Evolutionary conservation across 2,113 vertebrate species (phyloP).

Genomic region (Clinocottus analis): DNA sequence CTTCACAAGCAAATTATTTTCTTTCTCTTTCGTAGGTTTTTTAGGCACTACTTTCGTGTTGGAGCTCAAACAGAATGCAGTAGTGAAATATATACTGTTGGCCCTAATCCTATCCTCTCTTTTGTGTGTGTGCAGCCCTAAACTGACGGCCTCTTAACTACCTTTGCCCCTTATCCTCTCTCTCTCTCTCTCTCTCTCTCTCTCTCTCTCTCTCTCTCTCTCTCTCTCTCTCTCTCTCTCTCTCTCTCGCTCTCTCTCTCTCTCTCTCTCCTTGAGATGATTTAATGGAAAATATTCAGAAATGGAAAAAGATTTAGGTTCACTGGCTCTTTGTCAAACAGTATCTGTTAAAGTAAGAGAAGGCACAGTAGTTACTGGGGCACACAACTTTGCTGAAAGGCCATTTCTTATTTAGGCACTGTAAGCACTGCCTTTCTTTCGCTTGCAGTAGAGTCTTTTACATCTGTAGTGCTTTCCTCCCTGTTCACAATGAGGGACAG

Average conservation of each 20-base stretch:
- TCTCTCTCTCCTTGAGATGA: conserved; percentile 42
- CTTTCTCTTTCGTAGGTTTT: conserved; percentile 2
- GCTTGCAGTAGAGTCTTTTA: conserved; percentile 14
- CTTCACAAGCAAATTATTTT: conserved; percentile 55
- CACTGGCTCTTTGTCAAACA: conserved; percentile 55
- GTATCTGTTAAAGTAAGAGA: conserved; percentile 54
- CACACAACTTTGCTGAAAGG: conserved; percentile 55
- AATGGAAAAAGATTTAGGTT: conserved; percentile 62
- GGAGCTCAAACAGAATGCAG: conserved; percentile 50
- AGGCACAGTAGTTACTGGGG: conserved; percentile 40
- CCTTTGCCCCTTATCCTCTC: conserved; percentile 53
- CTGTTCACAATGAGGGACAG: conserved; percentile 18
- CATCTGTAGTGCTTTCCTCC: conserved; percentile 8
- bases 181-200: neutral
- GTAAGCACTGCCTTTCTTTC: conserved; percentile 47
- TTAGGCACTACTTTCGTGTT: conserved; percentile 33
- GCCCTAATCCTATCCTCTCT: conserved; percentile 51
- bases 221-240: neutral
- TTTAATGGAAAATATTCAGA: conserved; percentile 70
- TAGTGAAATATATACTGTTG: conserved; percentile 60
- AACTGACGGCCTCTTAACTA: conserved; percentile 60
- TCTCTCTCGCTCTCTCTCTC: neutral
- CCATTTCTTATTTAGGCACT: conserved; percentile 52
- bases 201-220: conserved; percentile 11
- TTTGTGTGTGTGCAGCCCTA: conserved; percentile 50